phyloP scores from a whole-genome alignment of 2,113 vertebrate genomes.

The Rostratula benghalensis region DNA sequence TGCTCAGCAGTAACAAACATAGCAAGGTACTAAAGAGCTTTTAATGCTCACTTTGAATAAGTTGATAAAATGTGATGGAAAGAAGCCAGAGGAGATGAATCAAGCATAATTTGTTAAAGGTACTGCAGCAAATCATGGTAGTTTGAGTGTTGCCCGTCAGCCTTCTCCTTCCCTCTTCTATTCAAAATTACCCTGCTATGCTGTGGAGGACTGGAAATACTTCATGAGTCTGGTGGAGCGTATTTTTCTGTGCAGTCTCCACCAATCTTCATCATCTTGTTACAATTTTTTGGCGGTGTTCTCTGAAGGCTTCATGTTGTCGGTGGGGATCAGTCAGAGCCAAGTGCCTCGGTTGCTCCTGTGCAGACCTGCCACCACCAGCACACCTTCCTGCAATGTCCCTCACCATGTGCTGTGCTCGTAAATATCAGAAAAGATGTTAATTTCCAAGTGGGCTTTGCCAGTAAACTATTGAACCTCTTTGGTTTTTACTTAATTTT shows the following conservation, averaged over 20 bases:
- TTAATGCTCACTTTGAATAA: conserved; percentile 16
- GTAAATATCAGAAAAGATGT: not conserved
- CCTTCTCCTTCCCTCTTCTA: not conserved
- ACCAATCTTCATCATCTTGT: not conserved
- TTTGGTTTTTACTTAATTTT: not conserved
- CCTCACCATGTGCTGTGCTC: accelerated
- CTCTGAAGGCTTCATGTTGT: not conserved
- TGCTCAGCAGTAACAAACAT: not conserved
- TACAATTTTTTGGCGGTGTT: not conserved
- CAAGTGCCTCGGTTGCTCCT: not conserved
- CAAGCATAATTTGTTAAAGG: not conserved
- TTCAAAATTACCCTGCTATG: not conserved
- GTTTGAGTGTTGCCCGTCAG: not conserved
- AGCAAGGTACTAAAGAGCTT: not conserved
- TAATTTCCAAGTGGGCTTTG: accelerated
- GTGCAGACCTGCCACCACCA: too few relatives aligned
- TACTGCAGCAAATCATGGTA: not conserved
- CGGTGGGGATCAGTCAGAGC: not conserved
- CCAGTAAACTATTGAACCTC: not conserved
- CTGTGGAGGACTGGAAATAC: not conserved
- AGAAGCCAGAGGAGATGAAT: not conserved
- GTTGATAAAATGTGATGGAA: conserved; percentile 3
- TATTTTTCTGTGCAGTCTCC: not conserved
- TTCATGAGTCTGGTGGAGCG: accelerated
- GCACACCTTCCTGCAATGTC: too few relatives aligned